phyloP scores from a whole-genome alignment of 2,113 vertebrate species.

The Saccopteryx leptura region DNA sequence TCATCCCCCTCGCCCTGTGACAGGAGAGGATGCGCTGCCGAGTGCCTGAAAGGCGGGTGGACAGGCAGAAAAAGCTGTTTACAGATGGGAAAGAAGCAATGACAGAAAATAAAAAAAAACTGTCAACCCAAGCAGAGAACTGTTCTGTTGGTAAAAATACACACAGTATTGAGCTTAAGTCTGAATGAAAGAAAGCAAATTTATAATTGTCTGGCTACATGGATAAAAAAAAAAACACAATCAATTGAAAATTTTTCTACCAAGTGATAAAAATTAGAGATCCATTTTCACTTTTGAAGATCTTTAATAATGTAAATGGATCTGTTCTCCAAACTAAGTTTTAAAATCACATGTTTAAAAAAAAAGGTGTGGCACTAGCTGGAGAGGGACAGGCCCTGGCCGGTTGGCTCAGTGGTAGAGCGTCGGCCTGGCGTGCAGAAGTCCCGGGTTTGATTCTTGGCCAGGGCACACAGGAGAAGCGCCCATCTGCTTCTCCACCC shows the following conservation, averaged over 20 bases:
- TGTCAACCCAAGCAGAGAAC: neutral
- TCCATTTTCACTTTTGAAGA: neutral
- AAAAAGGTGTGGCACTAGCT: neutral
- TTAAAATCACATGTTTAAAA: neutral
- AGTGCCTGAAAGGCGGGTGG: neutral
- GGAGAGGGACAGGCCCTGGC: neutral
- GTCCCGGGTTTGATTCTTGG: too few species aligned
- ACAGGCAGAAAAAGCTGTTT: neutral
- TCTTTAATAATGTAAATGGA: neutral
- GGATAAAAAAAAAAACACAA: neutral
- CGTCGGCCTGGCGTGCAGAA: too few species aligned
- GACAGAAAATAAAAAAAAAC: neutral
- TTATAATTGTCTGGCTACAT: neutral
- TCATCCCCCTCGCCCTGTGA: fast-evolving
- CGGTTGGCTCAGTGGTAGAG: too few species aligned
- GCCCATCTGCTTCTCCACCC: too few species aligned
- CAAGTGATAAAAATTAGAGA: neutral
- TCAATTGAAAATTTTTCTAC: neutral
- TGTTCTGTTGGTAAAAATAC: neutral
- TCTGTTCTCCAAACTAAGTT: neutral
- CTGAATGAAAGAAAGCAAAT: neutral
- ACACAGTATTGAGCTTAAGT: neutral
- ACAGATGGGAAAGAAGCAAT: neutral
- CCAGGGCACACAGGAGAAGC: too few species aligned
- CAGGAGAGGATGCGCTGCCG: neutral